Evolutionary conservation across 64 coral and sea anemone genomes (phyloP).

Genomic region (Platygyra sinensis): DNA sequence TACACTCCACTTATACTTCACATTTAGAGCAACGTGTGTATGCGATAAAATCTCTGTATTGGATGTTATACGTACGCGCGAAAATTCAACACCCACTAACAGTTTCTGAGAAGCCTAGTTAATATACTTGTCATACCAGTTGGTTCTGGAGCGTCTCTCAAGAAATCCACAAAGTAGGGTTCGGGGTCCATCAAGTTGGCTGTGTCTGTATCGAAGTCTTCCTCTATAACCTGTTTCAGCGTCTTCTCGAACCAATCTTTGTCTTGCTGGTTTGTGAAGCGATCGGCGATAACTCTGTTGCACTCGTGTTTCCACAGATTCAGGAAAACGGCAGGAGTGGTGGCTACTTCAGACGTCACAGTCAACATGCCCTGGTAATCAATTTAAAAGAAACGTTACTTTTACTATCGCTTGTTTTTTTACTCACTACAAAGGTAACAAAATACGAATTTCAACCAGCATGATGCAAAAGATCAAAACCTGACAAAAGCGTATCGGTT

Average conservation of each 20-base stretch:
- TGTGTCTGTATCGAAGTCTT: slow-evolving; percentile 82
- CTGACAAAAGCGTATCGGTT: too few relatives aligned
- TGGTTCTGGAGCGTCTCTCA: slow-evolving; percentile 91
- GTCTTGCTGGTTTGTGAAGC: slow-evolving; percentile 88
- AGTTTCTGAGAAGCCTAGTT: too few relatives aligned
- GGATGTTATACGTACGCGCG: too few relatives aligned
- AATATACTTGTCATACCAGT: slow-evolving; percentile 61
- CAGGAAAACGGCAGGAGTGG: slow-evolving; percentile 43
- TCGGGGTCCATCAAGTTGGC: slow-evolving; percentile 34
- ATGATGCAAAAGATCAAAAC: too few relatives aligned
- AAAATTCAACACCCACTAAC: too few relatives aligned
- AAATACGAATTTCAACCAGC: too few relatives aligned
- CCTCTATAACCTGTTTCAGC: slow-evolving; percentile 65
- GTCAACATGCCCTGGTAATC: slow-evolving; percentile 76
- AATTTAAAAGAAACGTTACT: not conserved
- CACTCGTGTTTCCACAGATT: slow-evolving; percentile 97
- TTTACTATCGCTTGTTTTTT: too few relatives aligned
- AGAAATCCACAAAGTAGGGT: slow-evolving; percentile 97
- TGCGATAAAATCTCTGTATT: too few relatives aligned
- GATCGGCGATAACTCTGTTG: slow-evolving; percentile 86
- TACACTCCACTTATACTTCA: too few relatives aligned
- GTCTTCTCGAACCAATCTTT: slow-evolving; percentile 96
- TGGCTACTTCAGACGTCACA: slow-evolving; percentile 86
- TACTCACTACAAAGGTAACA: too few relatives aligned
- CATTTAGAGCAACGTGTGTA: too few relatives aligned